Evolutionary conservation across 2,888 invertebrate species (phyloP).

Genomic region (Melolontha melolontha): DNA sequence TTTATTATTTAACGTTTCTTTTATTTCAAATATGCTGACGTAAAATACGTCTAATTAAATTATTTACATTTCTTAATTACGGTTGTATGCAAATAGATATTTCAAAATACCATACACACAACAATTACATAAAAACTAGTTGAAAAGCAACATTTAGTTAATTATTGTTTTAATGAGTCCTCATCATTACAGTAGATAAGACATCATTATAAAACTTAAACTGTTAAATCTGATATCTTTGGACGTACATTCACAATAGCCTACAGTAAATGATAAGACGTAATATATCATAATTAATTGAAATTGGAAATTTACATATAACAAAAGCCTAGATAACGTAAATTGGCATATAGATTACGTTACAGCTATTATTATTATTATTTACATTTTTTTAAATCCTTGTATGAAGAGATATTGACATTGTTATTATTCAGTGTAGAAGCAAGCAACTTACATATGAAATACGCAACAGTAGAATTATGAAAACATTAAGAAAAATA

Average conservation of each 20-base stretch:
- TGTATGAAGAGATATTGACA: too few species aligned
- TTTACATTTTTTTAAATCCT: too few species aligned
- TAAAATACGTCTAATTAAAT: constrained; percentile 7
- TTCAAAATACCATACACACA: background rate
- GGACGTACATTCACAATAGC: too few species aligned
- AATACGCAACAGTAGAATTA: too few species aligned
- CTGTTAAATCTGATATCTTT: constrained; percentile 12
- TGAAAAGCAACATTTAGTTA: constrained; percentile 9
- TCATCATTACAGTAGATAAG: constrained; percentile 8
- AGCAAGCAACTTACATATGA: too few species aligned
- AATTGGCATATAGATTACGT: background rate
- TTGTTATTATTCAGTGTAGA: too few species aligned
- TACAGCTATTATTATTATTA: background rate
- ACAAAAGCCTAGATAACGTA: background rate
- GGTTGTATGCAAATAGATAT: constrained; percentile 4
- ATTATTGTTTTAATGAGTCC: background rate
- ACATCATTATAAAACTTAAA: constrained; percentile 1
- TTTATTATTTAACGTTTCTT: background rate
- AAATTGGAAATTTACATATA: constrained; percentile 3
- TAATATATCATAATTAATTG: constrained; percentile 21
- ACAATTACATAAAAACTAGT: background rate
- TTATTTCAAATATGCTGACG: background rate
- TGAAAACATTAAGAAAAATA: too few species aligned
- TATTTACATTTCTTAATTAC: background rate
- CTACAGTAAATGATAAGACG: background rate